Conservation (phyloP, 2,888 invertebrate genomes). For the Platycheirus albimanus region DNA sequence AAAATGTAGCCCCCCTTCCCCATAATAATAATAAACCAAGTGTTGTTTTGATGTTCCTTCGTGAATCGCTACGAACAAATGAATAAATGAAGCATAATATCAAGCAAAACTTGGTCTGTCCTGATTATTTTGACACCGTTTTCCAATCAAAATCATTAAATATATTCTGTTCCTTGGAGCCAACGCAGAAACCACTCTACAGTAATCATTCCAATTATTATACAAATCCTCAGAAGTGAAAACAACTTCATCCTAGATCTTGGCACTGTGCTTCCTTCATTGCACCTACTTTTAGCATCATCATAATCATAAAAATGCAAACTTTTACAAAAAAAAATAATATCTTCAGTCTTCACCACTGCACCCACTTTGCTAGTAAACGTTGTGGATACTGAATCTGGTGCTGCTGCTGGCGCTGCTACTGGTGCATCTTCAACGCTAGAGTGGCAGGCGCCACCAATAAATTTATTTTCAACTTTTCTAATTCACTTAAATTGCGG, state of each 20-base stretch:
- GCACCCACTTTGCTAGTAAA: conserved; percentile 6
- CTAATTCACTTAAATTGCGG: conserved; percentile 71
- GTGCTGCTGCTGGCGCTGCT: background rate
- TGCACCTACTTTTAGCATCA: conserved; percentile 13
- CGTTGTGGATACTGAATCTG: background rate
- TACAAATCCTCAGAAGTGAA: background rate
- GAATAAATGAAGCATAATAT: conserved; percentile 1
- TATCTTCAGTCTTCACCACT: conserved; percentile 22
- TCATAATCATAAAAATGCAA: conserved; percentile 33
- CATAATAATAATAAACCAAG: too few relatives aligned
- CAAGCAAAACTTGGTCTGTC: background rate
- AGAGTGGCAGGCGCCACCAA: conserved; percentile 57
- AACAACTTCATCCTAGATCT: background rate
- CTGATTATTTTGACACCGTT: conserved; percentile 12
- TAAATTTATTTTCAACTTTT: conserved; percentile 71
- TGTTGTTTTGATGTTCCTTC: background rate
- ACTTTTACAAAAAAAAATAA: conserved; percentile 6
- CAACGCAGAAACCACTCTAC: conserved; percentile 6
- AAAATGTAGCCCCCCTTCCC: too few relatives aligned
- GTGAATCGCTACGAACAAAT: background rate
- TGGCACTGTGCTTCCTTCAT: conserved; percentile 4
- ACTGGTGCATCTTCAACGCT: background rate
- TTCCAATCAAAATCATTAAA: background rate
- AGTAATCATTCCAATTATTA: conserved; percentile 21
- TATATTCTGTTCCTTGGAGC: background rate